Base-by-base conservation (phyloP, 2,888 invertebrate species). In the Acanthopleura granulata region DNA sequence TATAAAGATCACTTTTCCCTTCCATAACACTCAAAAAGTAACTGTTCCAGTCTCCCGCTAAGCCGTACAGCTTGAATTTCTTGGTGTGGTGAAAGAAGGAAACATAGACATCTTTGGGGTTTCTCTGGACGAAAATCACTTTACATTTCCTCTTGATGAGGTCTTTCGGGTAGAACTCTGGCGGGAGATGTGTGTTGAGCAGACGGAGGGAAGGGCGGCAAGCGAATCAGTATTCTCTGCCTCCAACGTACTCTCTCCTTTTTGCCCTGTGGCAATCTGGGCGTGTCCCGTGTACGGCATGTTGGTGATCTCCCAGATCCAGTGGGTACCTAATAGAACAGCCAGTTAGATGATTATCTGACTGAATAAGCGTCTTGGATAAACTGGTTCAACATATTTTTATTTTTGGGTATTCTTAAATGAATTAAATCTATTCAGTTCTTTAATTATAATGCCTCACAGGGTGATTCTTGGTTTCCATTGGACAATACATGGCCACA, bases 31-130 rank as follows among this genome's bases (percentile, higher is more conserved):
- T 25, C 61, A 1, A n/a, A 61, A 61, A 61, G 25, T 61, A 61
- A 25, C 61, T 25, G 11, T 61, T 61, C n/a, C n/a, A 61, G n/a
- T n/a, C 25, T 22, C 61, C 61, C 6, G 3, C 11, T 6, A 22
- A 61, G n/a, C 11, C 61, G 25, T 61, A 61, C n/a, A 11, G 6
- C n/a, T n/a, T n/a, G 11, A 61, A 25, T 61, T 6, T 1, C 12
- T 61, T 61, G n/a, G 61, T 1, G 12, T 14, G 15, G 15, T 69
- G 25, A 29, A 1, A 69, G 16, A 25, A 25, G 30, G 69, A 69
- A 69, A 69, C 69, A 14, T 16, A 16, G 18, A 69, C 69, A 69
- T 69, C 69, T 69, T 69, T 69, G 22, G 69, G 69, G 25, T 69
- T 69, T 30, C 69, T 18, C 29, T 29, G 22, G n/a, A 14, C 1